Evolutionary conservation across 2,888 invertebrate species (phyloP), one percentile per base, ranked within the genome.

Genomic region (Tiphia femorata): DNA sequence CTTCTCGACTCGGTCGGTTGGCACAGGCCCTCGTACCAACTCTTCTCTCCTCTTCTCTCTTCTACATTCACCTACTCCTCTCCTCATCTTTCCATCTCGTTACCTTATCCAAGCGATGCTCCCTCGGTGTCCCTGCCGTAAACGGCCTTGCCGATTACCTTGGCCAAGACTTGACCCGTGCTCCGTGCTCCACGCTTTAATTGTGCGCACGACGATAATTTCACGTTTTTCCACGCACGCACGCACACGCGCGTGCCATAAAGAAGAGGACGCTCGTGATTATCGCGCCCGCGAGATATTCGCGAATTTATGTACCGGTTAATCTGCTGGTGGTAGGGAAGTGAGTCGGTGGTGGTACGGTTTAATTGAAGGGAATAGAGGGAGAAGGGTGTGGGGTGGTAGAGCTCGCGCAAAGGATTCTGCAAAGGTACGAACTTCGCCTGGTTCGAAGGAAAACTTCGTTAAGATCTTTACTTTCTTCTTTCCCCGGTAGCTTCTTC

Each of bases 81-180:
- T 6, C 14, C 43, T 7, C 43, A 17, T n/a, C n/a, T n/a, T n/a
- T n/a, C n/a, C n/a, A 10, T 43, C 43, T 43, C n/a, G 10, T 20
- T 12, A 20, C 1, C 20, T 25, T n/a, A 6, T n/a, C 38, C 40
- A 43, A 23, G 46, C 16, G 46, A 42, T 38, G 51, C 48, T 50
- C 53, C 35, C 53, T 53, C 44, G 56, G 49, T 54, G 47, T 51
- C 58, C 38, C 37, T 35, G 48, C 57, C 44, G 56, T 57, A 47
- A 37, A 54, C 60, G 63, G 56, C 63, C 66, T 66, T 67, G 63
- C 60, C 23, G 49, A 50, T 19, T 29, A 29, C 7, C 33, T n/a
- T 14, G 42, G 10, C 21, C 12, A 4, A 2, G 21, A 21, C 12
- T 42, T n/a, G 17, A 20, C 47, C 33, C 33, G 12, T 33, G 6